Percentiles rank a stretch among this genome's conserved stretches.
Evolutionary conservation across 1,140 invertebrate genomes (phyloP).

Genomic region (Caenorhabditis inopinata): DNA sequence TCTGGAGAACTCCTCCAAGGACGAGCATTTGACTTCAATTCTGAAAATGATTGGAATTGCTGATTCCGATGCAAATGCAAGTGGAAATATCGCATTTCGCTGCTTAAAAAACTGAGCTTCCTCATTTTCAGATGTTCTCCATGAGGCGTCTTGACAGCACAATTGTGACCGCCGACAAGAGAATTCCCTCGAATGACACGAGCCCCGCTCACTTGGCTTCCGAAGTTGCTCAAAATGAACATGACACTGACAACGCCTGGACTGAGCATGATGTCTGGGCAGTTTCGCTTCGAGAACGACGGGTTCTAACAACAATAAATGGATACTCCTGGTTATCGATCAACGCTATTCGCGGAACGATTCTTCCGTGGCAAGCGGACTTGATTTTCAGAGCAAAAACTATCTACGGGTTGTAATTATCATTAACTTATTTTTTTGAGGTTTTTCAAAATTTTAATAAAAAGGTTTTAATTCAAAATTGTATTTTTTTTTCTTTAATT

Average conservation of each 20-base stretch:
- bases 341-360: neutral
- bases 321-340: conserved; percentile 20
- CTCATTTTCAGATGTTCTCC: conserved; percentile 36
- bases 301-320: neutral
- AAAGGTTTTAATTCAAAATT: no score
- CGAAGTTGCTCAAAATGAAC: conserved; percentile 17
- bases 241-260: conserved; percentile 53
- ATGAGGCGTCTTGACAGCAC: conserved; percentile 29
- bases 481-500: no score
- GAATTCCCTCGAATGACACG: conserved; percentile 4
- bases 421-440: no score
- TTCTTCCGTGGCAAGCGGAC: conserved; percentile 19
- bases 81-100: neutral
- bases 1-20: conserved; percentile 34
- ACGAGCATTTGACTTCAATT: conserved; percentile 42
- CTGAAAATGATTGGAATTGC: conserved; percentile 39
- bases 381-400: conserved; percentile 14
- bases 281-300: neutral
- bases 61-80: conserved; percentile 43
- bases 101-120: neutral
- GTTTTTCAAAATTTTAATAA: no score
- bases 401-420: conserved; percentile 18
- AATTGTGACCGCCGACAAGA: conserved; percentile 24
- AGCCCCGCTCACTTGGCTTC: conserved; percentile 34
- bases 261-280: conserved; percentile 50